Conservation (phyloP, 2,888 invertebrate species). For the Aradus depressus region DNA sequence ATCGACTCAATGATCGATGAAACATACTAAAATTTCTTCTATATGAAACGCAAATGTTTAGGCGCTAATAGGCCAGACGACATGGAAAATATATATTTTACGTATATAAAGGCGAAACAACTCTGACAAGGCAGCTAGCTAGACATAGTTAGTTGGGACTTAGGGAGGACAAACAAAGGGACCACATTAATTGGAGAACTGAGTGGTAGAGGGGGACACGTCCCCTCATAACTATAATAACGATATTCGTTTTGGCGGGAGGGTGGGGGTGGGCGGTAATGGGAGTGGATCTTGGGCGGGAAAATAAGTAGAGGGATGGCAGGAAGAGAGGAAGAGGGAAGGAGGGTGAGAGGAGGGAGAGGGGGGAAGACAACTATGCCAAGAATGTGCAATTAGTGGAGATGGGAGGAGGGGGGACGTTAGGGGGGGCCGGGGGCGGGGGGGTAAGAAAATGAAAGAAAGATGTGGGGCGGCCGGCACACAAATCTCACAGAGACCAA, state of each 20-base stretch:
- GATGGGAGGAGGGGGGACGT: constrained; percentile 41
- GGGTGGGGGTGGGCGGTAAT: constrained; percentile 13
- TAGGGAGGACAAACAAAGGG: background rate
- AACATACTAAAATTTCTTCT: too few species aligned
- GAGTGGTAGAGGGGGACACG: background rate
- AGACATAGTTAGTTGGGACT: too few species aligned
- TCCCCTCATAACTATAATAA: constrained; percentile 14
- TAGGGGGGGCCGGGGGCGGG: constrained; percentile 38
- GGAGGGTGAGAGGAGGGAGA: constrained; percentile 11
- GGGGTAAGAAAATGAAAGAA: constrained; percentile 37
- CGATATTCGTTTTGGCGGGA: constrained; percentile 17
- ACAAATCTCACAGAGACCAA: too few species aligned
- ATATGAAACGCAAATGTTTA: too few species aligned
- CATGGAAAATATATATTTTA: too few species aligned
- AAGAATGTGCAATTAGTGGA: constrained; percentile 56
- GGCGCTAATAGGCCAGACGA: too few species aligned
- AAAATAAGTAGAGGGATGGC: constrained; percentile 37
- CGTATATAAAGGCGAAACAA: too few species aligned
- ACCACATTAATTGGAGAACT: background rate
- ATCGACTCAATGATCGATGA: too few species aligned
- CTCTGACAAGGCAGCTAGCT: too few species aligned
- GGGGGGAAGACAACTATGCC: constrained; percentile 32
- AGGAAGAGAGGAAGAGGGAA: constrained; percentile 31
- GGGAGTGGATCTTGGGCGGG: constrained; percentile 11
- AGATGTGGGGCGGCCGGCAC: constrained; percentile 25